phyloP scores from a whole-genome alignment of 2,797 vertebrate species.

The Huso huso region DNA sequence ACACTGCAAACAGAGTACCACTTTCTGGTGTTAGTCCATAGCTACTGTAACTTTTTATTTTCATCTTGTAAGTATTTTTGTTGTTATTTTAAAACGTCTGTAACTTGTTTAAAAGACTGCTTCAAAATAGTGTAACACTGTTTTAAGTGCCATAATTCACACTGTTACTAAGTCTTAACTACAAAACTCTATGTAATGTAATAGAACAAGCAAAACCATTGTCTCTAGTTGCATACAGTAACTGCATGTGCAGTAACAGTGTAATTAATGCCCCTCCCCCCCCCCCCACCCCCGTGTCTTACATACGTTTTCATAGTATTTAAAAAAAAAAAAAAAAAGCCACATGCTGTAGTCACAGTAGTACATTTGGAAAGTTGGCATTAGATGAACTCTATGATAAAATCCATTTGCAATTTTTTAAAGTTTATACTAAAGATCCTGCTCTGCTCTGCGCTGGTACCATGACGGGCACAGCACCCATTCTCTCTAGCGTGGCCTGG shows the following conservation, averaged over 20 bases:
- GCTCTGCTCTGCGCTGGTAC: slow-evolving; percentile 92
- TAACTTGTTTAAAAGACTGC: slow-evolving; percentile 4
- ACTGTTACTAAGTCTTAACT: too few species aligned
- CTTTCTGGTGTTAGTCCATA: not conserved
- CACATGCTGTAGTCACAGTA: slow-evolving; percentile 20
- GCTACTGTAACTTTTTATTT: slow-evolving; percentile 27
- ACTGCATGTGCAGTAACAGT: too few species aligned
- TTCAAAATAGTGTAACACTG: slow-evolving; percentile 3
- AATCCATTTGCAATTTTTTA: slow-evolving; percentile 30
- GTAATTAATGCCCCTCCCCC: too few species aligned
- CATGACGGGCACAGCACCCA: slow-evolving; percentile 92
- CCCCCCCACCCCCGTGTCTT: too few species aligned
- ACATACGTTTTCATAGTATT: too few species aligned
- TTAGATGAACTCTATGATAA: slow-evolving; percentile 46
- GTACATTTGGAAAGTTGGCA: slow-evolving; percentile 43
- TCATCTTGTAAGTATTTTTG: slow-evolving; percentile 17
- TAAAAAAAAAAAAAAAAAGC: slow-evolving; percentile 15
- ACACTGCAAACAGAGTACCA: slow-evolving; percentile 7
- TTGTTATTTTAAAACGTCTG: slow-evolving; percentile 21
- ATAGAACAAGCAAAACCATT: too few species aligned
- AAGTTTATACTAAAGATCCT: slow-evolving; percentile 79
- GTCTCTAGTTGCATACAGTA: too few species aligned
- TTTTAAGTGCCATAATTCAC: slow-evolving; percentile 1
- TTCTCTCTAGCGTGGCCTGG: slow-evolving; percentile 86
- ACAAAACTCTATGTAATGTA: too few species aligned